Evolutionary conservation across 2,888 invertebrate species (phyloP), one percentile per base, ranked within the genome.

Genomic region (Silvanus unidentatus): DNA sequence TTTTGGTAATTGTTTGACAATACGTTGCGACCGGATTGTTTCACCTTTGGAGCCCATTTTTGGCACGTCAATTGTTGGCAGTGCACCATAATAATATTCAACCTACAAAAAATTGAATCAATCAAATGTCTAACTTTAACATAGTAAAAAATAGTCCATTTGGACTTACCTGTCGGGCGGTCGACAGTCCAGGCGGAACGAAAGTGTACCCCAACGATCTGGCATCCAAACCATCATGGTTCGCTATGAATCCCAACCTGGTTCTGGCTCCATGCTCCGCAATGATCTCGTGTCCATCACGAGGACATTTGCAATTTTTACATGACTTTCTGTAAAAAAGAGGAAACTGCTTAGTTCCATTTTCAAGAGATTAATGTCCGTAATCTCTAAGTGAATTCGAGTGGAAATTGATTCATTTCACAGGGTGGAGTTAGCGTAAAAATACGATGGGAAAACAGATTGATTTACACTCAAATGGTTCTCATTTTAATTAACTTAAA

Each of bases 1-100:
- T 70, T 88, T 88, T 32, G 98, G 98, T 64, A 98, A 76, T 74
- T 98, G 97, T 51, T 81, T 77, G 53, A 91, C 85, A 61, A 98
- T 75, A 65, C 91, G 88, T 59, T 84, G 81, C 64, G 87, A 87
- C 40, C 92, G 76, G 68, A 86, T 80, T 54, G 83, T 80, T 69
- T 91, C 91, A 2, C 92, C 93, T 35, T 81, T 77, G n/a, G 85
- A 80, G 50, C 86, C 86, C 43, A 72, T 53, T 57, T 69, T 68
- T 29, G 73, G 73, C 51, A 75, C 70, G 78, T 90, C 80, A 64
- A 89, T 86, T 39, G 84, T 81, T 47, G 90, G 90, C 64, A 97
- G 77, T 68, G 89, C 84, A 48, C 88, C 81, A 80, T 96, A 97
- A 73, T 91, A 98, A 55, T 93, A 86, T 66, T 94, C 93, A 50